phyloP scores from a whole-genome alignment of 2,797 vertebrate genomes.

The Cyprinodon diabolis region DNA sequence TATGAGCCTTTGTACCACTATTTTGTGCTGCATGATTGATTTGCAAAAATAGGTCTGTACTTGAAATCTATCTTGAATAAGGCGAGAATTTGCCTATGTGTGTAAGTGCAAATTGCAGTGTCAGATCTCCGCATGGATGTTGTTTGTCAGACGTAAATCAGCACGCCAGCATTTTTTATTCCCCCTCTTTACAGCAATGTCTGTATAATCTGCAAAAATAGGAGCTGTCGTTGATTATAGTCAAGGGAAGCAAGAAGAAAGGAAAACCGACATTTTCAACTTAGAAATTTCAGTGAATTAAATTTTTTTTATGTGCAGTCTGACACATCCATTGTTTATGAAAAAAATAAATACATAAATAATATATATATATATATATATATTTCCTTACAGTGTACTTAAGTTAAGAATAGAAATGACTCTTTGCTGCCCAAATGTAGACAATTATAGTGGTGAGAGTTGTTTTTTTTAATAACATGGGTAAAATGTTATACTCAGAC shows the following conservation, averaged over 20 bases:
- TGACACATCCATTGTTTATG: conserved; percentile 54
- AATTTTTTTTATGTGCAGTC: conserved; percentile 16
- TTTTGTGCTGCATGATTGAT: conserved; percentile 81
- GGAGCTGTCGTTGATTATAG: conserved; percentile 71
- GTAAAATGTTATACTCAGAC: conserved; percentile 67
- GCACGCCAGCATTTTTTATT: conserved; percentile 69
- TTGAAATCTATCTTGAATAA: conserved; percentile 74
- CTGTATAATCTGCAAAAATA: conserved; percentile 73
- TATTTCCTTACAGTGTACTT: conserved; percentile 57
- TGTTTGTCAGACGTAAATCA: conserved; percentile 77
- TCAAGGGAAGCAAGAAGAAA: conserved; percentile 50
- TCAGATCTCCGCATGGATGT: conserved; percentile 70
- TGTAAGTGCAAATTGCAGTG: conserved; percentile 75
- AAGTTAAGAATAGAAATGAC: conserved; percentile 68
- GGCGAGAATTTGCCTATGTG: conserved; percentile 70
- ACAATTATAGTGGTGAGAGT: conserved; percentile 68
- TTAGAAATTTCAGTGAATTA: conserved; percentile 44
- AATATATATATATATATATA: conserved; percentile 43
- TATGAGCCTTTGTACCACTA: conserved; percentile 71
- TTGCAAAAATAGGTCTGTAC: conserved; percentile 77
- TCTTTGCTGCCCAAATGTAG: conserved; percentile 61
- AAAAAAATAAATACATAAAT: conserved; percentile 49
- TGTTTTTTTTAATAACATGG: conserved; percentile 71
- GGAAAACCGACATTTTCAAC: conserved; percentile 65
- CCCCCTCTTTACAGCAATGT: conserved; percentile 63